Evolutionary conservation across 2,797 vertebrate genomes (phyloP).

Genomic region (Mus spretus): DNA sequence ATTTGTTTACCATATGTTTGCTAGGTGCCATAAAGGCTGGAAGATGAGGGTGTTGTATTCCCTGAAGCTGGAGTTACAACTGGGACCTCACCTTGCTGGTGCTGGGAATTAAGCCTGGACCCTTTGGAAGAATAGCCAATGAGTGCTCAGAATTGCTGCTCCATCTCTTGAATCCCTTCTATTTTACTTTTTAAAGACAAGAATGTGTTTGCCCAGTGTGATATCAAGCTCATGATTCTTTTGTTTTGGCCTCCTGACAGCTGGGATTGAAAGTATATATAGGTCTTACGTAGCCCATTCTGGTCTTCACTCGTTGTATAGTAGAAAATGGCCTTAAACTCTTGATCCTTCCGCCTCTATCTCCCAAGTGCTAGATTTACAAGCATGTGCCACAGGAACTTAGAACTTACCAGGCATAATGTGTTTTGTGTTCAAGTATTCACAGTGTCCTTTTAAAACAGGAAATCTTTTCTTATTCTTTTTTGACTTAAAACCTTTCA

Average conservation of each 20-base stretch:
- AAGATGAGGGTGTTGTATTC: not conserved
- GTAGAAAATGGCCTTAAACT: not conserved
- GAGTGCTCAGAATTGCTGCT: not conserved
- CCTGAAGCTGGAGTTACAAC: not conserved
- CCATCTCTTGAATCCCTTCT: not conserved
- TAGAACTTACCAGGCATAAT: constrained; percentile 30
- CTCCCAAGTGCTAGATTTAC: not conserved
- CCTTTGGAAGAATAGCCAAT: not conserved
- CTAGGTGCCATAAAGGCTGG: not conserved
- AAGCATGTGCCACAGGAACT: not conserved
- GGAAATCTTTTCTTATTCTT: not conserved
- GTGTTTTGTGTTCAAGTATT: not conserved
- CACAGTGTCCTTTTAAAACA: not conserved
- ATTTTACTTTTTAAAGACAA: not conserved
- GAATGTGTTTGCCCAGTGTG: not conserved
- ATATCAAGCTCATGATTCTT: not conserved
- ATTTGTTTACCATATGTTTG: not conserved
- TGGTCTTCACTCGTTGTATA: not conserved
- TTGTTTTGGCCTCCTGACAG: not conserved
- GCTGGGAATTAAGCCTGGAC: not conserved
- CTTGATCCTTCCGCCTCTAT: not conserved
- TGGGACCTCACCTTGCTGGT: not conserved
- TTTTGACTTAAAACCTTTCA: not conserved
- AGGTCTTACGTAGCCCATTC: not conserved
- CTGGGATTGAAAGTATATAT: not conserved